A percentile compares a stretch with the other conserved stretches of the same genome.
phyloP scores from a whole-genome alignment of 1,140 invertebrate genomes.

The Sycophila sp. region DNA sequence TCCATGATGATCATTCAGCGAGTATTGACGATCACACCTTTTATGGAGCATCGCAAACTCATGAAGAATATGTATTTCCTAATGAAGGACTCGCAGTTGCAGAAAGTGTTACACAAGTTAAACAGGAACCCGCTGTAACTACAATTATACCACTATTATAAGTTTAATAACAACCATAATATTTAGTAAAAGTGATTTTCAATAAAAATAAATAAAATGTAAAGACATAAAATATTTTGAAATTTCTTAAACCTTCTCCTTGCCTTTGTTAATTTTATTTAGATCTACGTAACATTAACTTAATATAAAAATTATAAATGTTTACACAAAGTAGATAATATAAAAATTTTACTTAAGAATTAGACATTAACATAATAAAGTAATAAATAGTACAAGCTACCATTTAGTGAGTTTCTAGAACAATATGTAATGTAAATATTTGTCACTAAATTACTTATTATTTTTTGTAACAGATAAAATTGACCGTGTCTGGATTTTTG shows the following conservation, averaged over 20 bases:
- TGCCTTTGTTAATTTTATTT: too few species aligned
- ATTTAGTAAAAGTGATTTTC: conserved; percentile 2
- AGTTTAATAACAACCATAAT: neutral
- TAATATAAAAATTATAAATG: neutral
- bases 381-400: conserved; percentile 28
- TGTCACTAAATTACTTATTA: neutral
- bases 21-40: too few species aligned
- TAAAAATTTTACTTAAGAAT: neutral
- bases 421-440: neutral
- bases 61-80: conserved; percentile 8
- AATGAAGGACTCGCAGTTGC: neutral
- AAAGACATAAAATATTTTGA: neutral
- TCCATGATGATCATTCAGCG: conserved; percentile 14
- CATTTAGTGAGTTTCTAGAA: conserved; percentile 29
- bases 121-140: neutral
- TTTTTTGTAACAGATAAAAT: conserved; percentile 34
- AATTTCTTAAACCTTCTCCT: too few species aligned
- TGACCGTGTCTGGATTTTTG: conserved; percentile 11
- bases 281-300: too few species aligned
- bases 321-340: neutral
- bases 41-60: conserved; percentile 13
- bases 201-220: conserved; percentile 13
- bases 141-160: neutral
- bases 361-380: neutral
- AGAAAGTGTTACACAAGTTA: neutral